Percentiles rank a stretch among this genome's conserved stretches.
Conservation (phyloP, 2,888 invertebrate species). For the Nemotelus nigrinus region DNA sequence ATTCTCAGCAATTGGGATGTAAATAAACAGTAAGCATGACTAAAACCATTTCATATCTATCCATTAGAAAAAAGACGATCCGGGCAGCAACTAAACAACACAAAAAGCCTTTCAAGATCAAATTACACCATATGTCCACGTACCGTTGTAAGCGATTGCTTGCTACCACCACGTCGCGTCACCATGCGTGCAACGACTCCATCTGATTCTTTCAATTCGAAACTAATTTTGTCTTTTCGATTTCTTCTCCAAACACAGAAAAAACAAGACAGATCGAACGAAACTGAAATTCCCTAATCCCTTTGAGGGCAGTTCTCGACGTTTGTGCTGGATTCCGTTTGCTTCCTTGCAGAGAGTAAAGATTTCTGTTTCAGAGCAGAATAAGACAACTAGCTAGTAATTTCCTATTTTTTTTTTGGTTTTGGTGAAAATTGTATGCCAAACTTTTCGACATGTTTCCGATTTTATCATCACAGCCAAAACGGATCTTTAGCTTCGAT, state of each 20-base stretch:
- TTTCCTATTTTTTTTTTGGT: too few relatives aligned
- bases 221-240: not conserved
- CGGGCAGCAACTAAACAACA: not conserved
- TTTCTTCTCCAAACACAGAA: conserved; percentile 3
- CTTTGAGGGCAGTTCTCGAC: not conserved
- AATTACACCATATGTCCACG: conserved; percentile 34
- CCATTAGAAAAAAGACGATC: not conserved
- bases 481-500: too few relatives aligned
- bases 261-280: not conserved
- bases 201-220: too few relatives aligned
- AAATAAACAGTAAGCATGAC: conserved; percentile 38
- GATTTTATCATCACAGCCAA: too few relatives aligned
- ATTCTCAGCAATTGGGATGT: conserved; percentile 19
- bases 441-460: too few relatives aligned
- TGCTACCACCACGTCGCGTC: not conserved
- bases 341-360: not conserved
- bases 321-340: not conserved
- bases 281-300: conserved; percentile 28
- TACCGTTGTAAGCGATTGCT: not conserved
- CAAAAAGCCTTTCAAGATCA: conserved; percentile 19
- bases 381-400: too few relatives aligned
- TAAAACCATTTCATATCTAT: not conserved
- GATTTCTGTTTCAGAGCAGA: not conserved
- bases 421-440: too few relatives aligned
- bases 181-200: not conserved